Evolutionary conservation across 2,888 invertebrate genomes (phyloP), one percentile per base, ranked within the genome.

Genomic region (Thecocarcelia acutangulata): DNA sequence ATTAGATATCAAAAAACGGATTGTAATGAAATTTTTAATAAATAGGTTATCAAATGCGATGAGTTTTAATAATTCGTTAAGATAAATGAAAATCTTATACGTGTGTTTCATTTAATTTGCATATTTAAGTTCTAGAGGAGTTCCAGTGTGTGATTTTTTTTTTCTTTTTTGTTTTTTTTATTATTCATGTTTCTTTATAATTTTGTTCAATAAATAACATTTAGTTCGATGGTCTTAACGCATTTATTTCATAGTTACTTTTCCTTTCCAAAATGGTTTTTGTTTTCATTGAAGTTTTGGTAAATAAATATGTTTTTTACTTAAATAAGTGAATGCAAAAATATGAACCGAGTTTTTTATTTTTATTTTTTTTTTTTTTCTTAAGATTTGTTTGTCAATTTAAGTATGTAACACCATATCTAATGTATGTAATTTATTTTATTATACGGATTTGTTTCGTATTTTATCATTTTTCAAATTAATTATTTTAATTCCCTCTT

Each of bases 221-320:
- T 74, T 81, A 82, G 66, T 87, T 87, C 88, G 88, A 88, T 88
- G 88, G 87, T 88, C 88, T 86, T 84, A 87, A 88, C 87, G 88
- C 87, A 86, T 86, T 83, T 75, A 80, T 21, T 69, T 75, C 64
- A 73, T 58, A 64, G 56, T 73, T 77, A 59, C n/a, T 59, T 48
- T 44, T 44, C 64, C 24, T 21, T 58, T 11, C 48, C 64, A 64
- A 64, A 40, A 19, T 73, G 15, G 63, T 69, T 56, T 13, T 61
- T 42, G 33, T 1, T 59, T 61, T 28, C 12, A 24, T 21, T 66
- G 33, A 33, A 28, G 28, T 4, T 68, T 84, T 84, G 72, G 73
- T 33, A 48, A 50, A 72, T 61, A 72, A 42, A 37, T 69, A 70
- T 48, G 46, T 58, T 59, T 48, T 5, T 52, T 76, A 61, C 63